Conservation (phyloP, 2,113 vertebrate species). For the Sitta europaea region DNA sequence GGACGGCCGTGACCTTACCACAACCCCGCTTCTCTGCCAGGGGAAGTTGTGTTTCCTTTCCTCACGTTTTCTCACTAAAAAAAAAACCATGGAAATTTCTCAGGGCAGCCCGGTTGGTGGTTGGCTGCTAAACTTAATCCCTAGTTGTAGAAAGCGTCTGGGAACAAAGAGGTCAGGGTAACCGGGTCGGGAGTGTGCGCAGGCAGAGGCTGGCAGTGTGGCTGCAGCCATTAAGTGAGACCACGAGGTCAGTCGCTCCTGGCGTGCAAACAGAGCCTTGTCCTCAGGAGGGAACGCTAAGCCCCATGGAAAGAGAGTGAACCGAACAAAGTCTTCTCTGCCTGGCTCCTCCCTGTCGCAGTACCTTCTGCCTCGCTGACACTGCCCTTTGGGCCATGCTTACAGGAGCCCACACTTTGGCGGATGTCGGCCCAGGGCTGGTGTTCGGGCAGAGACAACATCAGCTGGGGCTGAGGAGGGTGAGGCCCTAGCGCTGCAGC, state of each 20-base stretch:
- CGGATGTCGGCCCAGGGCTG: accelerated
- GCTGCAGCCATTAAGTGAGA: accelerated
- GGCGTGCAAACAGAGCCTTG: background rate
- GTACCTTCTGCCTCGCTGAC: background rate
- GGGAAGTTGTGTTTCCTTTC: background rate
- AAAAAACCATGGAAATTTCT: background rate
- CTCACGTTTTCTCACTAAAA: background rate
- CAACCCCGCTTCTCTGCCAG: background rate
- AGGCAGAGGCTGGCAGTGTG: accelerated
- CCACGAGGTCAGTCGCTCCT: accelerated
- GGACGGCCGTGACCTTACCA: accelerated
- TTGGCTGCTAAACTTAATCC: background rate
- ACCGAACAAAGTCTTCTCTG: no score
- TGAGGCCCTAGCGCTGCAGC: background rate
- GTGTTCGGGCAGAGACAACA: background rate
- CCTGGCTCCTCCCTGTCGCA: accelerated
- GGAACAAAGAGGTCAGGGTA: background rate
- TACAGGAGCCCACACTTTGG: background rate
- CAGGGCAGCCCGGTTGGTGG: background rate
- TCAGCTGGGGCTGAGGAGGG: accelerated
- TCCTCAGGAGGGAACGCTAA: background rate
- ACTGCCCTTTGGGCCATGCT: accelerated
- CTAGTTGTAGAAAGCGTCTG: background rate
- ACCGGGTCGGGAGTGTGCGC: accelerated
- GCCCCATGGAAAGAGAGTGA: background rate